Percentiles rank a stretch among this genome's conserved stretches.
Conservation (phyloP, 2,113 vertebrate species). For the Perognathus longimembris region DNA sequence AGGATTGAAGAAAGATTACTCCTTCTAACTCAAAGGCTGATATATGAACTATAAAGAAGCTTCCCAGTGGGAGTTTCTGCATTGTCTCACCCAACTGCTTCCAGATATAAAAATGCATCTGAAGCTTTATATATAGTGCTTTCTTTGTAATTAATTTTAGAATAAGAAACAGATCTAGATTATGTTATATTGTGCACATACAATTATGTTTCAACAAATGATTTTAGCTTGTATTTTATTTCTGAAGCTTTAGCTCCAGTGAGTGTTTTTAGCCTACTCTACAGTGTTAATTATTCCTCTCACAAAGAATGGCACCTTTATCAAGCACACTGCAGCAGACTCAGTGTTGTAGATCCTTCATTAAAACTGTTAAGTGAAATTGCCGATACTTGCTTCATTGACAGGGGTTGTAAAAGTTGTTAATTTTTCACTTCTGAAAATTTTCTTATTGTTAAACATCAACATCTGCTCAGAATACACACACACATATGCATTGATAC, state of each 20-base stretch:
- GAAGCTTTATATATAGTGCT: not conserved
- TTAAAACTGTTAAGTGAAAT: conserved; percentile 60
- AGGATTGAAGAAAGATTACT: not conserved
- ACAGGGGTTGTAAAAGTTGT: conserved; percentile 37
- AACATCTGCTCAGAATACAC: conserved; percentile 45
- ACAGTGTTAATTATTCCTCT: conserved; percentile 78
- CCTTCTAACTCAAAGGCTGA: not conserved
- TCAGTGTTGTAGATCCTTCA: conserved; percentile 51
- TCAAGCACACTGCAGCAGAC: conserved; percentile 60
- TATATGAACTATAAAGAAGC: not conserved
- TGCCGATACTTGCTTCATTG: conserved; percentile 51
- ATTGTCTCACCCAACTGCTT: not conserved
- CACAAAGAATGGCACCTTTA: conserved; percentile 22
- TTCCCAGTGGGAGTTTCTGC: not conserved
- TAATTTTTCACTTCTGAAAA: conserved; percentile 44
- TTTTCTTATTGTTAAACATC: not conserved
- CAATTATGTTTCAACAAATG: conserved; percentile 55
- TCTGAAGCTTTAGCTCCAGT: conserved; percentile 28
- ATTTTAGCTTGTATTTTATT: conserved; percentile 56
- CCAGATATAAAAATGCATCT: not conserved
- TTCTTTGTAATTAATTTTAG: not conserved
- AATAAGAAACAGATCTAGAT: not conserved
- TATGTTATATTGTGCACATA: not conserved
- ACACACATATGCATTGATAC: not conserved
- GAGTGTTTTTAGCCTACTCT: conserved; percentile 46